These are phyloP conservation scores for Drosophila ohnishii DNA, from an alignment of 1,140 invertebrate species.

Conservation along the genomic window DNA sequence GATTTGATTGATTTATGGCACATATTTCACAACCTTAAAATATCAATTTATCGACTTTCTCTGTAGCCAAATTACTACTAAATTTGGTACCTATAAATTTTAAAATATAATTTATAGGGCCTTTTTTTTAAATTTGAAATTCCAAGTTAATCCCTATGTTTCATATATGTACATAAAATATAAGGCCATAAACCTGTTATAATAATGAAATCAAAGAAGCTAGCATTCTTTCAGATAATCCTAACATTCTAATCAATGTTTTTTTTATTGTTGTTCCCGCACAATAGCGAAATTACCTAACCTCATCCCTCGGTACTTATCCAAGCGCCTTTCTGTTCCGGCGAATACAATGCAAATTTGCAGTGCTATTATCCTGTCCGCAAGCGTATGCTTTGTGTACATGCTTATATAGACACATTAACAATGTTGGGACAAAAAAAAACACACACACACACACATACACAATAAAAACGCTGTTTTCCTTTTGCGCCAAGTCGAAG, in stretches of 20 bases:
- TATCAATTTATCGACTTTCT: background rate
- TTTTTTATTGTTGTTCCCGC: background rate
- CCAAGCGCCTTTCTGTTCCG: background rate
- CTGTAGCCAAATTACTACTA: background rate
- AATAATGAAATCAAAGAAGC: background rate
- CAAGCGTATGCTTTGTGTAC: slow-evolving; percentile 28
- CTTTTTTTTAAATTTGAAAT: too few species aligned
- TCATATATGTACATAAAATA: background rate
- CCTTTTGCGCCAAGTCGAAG: slow-evolving; percentile 36
- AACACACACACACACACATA: slow-evolving; percentile 10
- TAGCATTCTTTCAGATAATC: background rate
- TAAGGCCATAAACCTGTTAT: background rate
- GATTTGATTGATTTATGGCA: background rate
- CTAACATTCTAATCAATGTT: slow-evolving; percentile 7
- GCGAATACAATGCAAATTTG: slow-evolving; percentile 26
- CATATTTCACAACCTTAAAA: background rate
- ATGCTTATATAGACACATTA: slow-evolving; percentile 49
- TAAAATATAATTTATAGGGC: background rate
- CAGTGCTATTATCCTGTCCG: slow-evolving; percentile 31
- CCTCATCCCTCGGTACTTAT: background rate
- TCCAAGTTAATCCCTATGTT: background rate
- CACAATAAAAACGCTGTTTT: slow-evolving; percentile 30
- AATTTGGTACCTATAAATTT: background rate
- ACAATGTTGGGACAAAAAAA: slow-evolving; percentile 37
- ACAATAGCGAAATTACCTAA: slow-evolving; percentile 14